Evolutionary conservation across 2,113 vertebrate genomes (phyloP).

Genomic region (Recurvirostra avosetta): DNA sequence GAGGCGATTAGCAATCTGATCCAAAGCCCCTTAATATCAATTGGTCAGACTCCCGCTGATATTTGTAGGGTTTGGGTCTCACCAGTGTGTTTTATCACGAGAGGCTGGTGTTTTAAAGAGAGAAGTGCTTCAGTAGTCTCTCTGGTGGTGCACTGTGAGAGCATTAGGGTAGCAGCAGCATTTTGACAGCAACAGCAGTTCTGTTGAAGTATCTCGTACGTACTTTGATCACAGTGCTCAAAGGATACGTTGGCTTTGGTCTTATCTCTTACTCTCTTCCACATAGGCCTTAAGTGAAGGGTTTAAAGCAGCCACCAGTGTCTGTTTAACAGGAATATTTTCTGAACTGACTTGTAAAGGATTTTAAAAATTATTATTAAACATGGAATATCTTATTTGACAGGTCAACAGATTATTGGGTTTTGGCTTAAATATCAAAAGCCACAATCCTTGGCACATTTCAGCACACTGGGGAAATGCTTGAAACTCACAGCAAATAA

Average conservation of each 20-base stretch:
- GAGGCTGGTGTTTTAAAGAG: not conserved
- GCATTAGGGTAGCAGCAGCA: not conserved
- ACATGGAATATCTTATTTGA: constrained; percentile 40
- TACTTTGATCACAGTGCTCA: constrained; percentile 22
- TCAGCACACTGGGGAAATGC: not conserved
- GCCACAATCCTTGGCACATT: constrained; percentile 17
- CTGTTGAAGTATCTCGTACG: not conserved
- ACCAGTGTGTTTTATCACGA: not conserved
- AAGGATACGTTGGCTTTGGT: not conserved
- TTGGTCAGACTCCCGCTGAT: not conserved
- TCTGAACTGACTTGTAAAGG: constrained; percentile 21
- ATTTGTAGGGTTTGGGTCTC: not conserved
- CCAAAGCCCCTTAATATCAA: not conserved
- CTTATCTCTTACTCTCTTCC: constrained; percentile 21
- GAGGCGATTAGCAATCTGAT: not conserved
- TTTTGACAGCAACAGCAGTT: constrained; percentile 6
- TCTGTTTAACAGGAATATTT: constrained; percentile 15
- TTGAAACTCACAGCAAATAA: constrained; percentile 54
- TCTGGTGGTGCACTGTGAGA: not conserved
- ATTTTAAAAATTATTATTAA: constrained; percentile 36
- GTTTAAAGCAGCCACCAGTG: constrained; percentile 14
- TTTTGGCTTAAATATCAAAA: constrained; percentile 37
- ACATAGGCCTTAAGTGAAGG: not conserved
- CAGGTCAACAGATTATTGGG: constrained; percentile 42
- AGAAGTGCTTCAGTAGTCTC: not conserved